Base-by-base conservation (phyloP, 2,797 vertebrate genomes). In the Tokudaia muenninki region DNA sequence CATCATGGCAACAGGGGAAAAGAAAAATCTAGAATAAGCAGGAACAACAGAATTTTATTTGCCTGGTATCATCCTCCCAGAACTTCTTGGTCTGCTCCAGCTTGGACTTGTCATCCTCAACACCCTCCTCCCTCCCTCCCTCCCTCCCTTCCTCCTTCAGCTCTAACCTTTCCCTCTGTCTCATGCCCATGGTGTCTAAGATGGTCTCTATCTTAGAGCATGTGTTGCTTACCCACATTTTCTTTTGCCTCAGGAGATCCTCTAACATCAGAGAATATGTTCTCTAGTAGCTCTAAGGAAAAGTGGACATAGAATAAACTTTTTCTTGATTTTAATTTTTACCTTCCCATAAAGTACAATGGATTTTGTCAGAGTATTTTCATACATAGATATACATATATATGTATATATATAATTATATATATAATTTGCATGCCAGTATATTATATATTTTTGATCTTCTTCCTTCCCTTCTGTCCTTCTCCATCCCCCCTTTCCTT, bases 1-100 rank as follows among this genome's bases (percentile, higher is more conserved):
- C 63, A 70, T 52, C 44, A 70, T 47, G 52, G 63, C 83, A 52
- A 70, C 83, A 87, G 47, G 67, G 50, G 50, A 52, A 21, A 8
- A 7, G 7, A 70, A n/a, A 34, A 87, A 67, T 24, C 61, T 86
- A 52, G 44, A 67, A n/a, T 52, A 87, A 87, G 31, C 31, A 87
- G 31, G 44, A 16, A 24, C 44, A 70, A n/a, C 63, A 52, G 63
- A 61, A n/a, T 91, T 94, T 87, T 41, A 59, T 80, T 91, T 87
- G 63, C 59, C 80, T 72, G 79, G 92, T 34, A 79, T 79, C 8
- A 16, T 75, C 63, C 52, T 74, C 41, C 65, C 37, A 55, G 44
- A 52, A 1, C 22, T 26, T 91, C 82, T 17, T 34, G 13, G 52
- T 52, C 31, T 47, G 11, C 52, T 77, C 44, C 21, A 72, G 4